Evolutionary conservation across 1,140 invertebrate genomes (phyloP), one percentile per base, ranked within the genome.

Genomic region (Augochlora pura): DNA sequence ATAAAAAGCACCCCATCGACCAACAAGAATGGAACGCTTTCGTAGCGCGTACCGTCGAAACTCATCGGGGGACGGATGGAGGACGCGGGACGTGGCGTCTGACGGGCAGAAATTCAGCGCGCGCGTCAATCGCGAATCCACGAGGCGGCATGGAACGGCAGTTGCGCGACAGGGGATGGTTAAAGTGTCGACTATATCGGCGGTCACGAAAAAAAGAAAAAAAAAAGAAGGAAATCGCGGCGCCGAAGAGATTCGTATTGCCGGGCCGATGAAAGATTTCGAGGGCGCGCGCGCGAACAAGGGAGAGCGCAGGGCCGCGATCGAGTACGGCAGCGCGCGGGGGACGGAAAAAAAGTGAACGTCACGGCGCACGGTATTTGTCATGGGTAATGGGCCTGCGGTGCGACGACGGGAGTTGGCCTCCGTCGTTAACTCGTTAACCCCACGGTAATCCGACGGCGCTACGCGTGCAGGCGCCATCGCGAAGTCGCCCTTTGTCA

Each of bases 351-450:
- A 82, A 75, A 85, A 85, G 69, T 71, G 60, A 78, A 82, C 74
- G 83, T 82, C 70, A 57, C 54, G 42, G 62, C 70, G 65, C n/a
- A n/a, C 39, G 38, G 69, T 85, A 85, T 85, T 85, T 85, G 84
- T 85, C 83, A 85, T 60, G 74, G 79, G 70, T 78, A 85, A 85
- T 85, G 84, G 83, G 38, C 73, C 73, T 78, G 84, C 84, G 74
- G 77, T 74, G 84, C 64, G 84, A 82, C 74, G 83, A 81, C 83
- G 82, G 68, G 78, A 72, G 68, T 78, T 74, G 74, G 74, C 74
- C 83, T 82, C 62, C 84, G 79, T 85, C 83, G 85, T 86, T 86
- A 86, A 86, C 85, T 86, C 77, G 81, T 86, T 86, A 86, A 69
- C 85, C 67, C 42, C 65, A 62, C 32, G 64, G 72, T 86, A 83